These are phyloP conservation scores for Sthenelais limicola DNA, from an alignment of 2,888 invertebrate genomes.

Conservation along the genomic window DNA sequence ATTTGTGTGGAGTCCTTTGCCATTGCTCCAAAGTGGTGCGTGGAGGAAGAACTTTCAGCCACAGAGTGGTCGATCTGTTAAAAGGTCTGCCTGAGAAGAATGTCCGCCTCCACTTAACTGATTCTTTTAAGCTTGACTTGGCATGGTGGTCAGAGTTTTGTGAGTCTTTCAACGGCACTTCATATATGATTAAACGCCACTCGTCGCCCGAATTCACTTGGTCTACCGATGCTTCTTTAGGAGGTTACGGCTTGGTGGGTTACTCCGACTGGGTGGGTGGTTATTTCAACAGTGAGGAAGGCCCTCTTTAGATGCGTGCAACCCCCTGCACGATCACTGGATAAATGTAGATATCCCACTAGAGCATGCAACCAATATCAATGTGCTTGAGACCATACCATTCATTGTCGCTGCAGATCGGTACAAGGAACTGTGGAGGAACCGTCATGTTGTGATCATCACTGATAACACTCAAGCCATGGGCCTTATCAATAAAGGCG, in stretches of 20 bases:
- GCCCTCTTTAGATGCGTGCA: not conserved
- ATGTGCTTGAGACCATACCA: not conserved
- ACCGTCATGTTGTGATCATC: not conserved
- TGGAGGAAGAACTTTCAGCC: not conserved
- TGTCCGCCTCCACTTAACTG: not conserved
- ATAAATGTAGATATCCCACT: not conserved
- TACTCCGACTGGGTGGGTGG: not conserved
- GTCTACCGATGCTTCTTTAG: not conserved
- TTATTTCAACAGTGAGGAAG: not conserved
- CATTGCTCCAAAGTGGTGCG: not conserved
- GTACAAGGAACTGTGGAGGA: not conserved
- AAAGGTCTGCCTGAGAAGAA: not conserved
- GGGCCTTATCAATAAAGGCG: not conserved
- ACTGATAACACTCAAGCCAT: no score
- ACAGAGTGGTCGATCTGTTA: not conserved
- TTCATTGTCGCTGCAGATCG: not conserved
- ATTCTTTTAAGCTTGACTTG: no score
- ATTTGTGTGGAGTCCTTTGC: not conserved
- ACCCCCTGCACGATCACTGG: not conserved
- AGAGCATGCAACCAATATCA: not conserved
- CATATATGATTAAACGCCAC: not conserved
- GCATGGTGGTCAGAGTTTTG: not conserved
- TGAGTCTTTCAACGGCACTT: not conserved
- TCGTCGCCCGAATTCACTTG: not conserved
- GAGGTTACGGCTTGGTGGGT: not conserved